Percentiles rank a stretch among this genome's conserved stretches.
phyloP scores from a whole-genome alignment of 2,888 invertebrate genomes.

The Busseola fusca region DNA sequence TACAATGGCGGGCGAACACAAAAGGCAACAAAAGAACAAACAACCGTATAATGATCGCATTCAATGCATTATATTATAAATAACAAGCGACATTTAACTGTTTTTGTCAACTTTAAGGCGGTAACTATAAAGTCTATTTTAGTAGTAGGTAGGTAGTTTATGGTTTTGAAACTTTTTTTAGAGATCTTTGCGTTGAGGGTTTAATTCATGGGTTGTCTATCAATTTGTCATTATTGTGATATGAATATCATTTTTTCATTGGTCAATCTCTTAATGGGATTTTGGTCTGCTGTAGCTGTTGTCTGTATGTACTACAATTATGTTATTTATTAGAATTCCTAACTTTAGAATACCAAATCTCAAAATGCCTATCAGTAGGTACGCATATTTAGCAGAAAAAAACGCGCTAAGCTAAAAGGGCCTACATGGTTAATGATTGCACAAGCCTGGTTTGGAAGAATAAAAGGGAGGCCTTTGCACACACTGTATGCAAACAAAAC shows the following conservation, averaged over 20 bases:
- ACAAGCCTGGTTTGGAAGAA: too few relatives aligned
- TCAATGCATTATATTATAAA: slow-evolving; percentile 76
- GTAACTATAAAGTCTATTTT: slow-evolving; percentile 50
- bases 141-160: background rate
- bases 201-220: slow-evolving; percentile 40
- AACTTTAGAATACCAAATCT: background rate
- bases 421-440: too few relatives aligned
- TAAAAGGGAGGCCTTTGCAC: too few relatives aligned
- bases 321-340: background rate
- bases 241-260: slow-evolving; percentile 21
- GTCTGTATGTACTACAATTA: background rate
- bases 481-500: too few relatives aligned
- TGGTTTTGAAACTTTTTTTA: background rate
- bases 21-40: slow-evolving; percentile 82
- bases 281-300: background rate
- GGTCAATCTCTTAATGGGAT: background rate
- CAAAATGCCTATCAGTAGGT: background rate
- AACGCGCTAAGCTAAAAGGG: background rate
- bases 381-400: background rate
- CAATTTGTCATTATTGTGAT: slow-evolving; percentile 50
- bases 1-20: slow-evolving; percentile 77
- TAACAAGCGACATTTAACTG: slow-evolving; percentile 55
- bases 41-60: slow-evolving; percentile 86
- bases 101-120: slow-evolving; percentile 46
- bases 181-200: slow-evolving; percentile 9